Evolutionary conservation across 2,113 vertebrate genomes (phyloP).

Genomic region (Apistogramma diplotaenia): DNA sequence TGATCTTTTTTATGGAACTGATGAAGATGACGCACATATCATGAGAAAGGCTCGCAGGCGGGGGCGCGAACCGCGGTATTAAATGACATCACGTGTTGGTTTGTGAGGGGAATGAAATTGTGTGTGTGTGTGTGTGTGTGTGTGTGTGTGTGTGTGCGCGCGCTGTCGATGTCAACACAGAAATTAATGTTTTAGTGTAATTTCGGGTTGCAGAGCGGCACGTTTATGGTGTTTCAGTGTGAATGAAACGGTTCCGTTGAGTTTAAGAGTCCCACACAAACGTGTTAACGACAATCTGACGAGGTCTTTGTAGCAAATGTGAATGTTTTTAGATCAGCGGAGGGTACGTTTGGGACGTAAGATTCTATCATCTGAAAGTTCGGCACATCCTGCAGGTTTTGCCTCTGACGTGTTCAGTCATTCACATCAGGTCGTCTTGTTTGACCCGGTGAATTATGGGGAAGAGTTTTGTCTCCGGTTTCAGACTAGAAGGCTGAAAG

Average conservation of each 20-base stretch:
- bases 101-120: neutral
- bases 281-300: neutral
- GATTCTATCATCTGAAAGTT: neutral
- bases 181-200: fast-evolving
- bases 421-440: neutral
- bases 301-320: neutral
- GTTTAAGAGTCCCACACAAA: neutral
- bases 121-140: neutral
- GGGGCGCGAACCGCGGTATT: neutral
- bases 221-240: neutral
- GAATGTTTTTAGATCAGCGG: neutral
- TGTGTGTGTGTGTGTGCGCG: neutral
- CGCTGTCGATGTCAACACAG: neutral
- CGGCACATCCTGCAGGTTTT: neutral
- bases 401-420: neutral
- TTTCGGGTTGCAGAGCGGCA: neutral
- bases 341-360: neutral
- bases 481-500: neutral
- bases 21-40: neutral
- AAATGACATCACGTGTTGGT: neutral
- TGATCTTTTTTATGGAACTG: neutral
- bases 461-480: no score
- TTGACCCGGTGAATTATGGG: neutral
- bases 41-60: neutral
- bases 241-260: neutral